Percentiles rank a stretch among this genome's conserved stretches.
These are phyloP conservation scores for Podarcis raffonei DNA, from an alignment of 2,113 vertebrate genomes.

Conservation along the genomic window DNA sequence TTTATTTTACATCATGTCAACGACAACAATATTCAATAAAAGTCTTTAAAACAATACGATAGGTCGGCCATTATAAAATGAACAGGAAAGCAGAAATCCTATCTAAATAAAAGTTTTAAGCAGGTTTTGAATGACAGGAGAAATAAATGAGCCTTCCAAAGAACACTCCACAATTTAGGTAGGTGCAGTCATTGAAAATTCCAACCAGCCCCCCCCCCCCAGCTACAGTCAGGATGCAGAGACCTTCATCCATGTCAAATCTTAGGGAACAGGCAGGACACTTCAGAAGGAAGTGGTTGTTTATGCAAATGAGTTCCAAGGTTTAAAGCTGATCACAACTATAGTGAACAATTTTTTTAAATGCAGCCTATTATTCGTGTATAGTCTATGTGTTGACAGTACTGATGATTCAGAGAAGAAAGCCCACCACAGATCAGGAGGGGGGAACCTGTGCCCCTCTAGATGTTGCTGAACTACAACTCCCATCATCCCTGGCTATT, in stretches of 20 bases:
- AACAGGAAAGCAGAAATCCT: background rate
- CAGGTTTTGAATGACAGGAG: background rate
- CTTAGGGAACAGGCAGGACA: background rate
- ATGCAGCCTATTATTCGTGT: background rate
- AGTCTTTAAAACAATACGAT: background rate
- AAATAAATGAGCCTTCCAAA: background rate
- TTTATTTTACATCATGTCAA: background rate
- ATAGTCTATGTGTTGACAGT: background rate
- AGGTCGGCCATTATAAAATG: background rate
- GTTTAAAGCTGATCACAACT: background rate
- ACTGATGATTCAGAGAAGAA: background rate
- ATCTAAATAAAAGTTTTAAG: background rate
- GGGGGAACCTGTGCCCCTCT: too few relatives aligned
- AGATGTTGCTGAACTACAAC: too few relatives aligned
- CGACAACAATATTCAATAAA: background rate
- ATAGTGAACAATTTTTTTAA: background rate
- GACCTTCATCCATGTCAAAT: background rate
- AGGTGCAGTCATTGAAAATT: background rate
- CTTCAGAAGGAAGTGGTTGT: background rate
- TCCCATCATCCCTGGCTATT: too few relatives aligned
- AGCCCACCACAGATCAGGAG: background rate
- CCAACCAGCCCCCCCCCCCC: background rate
- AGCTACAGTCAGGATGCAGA: background rate
- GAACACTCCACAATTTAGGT: background rate
- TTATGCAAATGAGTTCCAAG: background rate